phyloP scores from a whole-genome alignment of 2,113 vertebrate species.

The Hipposideros armiger region DNA sequence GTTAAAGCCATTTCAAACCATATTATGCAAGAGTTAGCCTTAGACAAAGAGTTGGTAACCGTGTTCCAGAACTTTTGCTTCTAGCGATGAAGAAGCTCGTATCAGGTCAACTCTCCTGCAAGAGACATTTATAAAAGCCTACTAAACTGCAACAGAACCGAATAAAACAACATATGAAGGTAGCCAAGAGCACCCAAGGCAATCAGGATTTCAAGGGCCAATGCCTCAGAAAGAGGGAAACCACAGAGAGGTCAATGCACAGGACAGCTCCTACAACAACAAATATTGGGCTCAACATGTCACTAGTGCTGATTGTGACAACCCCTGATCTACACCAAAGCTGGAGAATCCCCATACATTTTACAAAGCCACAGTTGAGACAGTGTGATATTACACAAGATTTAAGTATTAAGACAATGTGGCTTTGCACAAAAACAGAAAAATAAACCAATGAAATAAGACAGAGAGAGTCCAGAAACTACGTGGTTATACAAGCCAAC shows the following conservation, averaged over 20 bases:
- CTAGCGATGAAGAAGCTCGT: not conserved
- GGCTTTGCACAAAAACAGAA: not conserved
- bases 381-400: not conserved
- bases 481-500: not conserved
- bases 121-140: not conserved
- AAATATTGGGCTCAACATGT: not conserved
- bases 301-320: not conserved
- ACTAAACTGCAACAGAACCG: slow-evolving; percentile 16
- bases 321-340: not conserved
- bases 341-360: not conserved
- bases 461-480: not conserved
- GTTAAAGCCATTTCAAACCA: not conserved
- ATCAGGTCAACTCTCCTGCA: not conserved
- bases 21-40: not conserved
- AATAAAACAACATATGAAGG: not conserved
- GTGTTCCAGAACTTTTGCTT: not conserved
- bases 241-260: not conserved
- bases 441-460: slow-evolving; percentile 7
- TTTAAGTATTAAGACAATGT: not conserved
- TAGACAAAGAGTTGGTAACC: not conserved
- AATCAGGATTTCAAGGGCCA: not conserved
- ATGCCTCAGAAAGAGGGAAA: not conserved
- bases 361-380: not conserved
- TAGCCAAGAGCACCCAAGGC: not conserved
- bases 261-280: not conserved